These are phyloP conservation scores for Alaudala cheleensis DNA, from an alignment of 2,113 vertebrate genomes.

Conservation along the genomic window DNA sequence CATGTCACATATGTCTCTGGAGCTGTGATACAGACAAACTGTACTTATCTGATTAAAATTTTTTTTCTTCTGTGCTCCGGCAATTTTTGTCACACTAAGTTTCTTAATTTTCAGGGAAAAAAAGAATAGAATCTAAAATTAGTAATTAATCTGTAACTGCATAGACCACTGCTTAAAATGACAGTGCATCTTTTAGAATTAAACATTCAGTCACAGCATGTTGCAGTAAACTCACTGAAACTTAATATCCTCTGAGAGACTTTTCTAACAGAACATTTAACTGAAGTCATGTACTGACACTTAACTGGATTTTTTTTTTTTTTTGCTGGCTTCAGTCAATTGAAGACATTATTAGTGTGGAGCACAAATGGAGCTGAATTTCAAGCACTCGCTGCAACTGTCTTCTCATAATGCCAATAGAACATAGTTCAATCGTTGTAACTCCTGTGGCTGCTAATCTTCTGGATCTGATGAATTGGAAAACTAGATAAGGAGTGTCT, in stretches of 20 bases:
- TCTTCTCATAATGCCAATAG: slow-evolving; percentile 34
- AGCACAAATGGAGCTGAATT: slow-evolving; percentile 60
- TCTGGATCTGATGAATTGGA: slow-evolving; percentile 36
- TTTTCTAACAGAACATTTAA: slow-evolving; percentile 26
- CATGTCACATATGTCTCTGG: not conserved
- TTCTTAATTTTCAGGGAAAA: not conserved
- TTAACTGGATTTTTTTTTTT: slow-evolving; percentile 36
- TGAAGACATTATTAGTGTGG: slow-evolving; percentile 49
- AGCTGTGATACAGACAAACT: not conserved
- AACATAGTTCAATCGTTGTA: slow-evolving; percentile 4
- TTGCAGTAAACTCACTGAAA: slow-evolving; percentile 27
- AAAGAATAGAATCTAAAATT: not conserved
- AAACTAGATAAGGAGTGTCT: slow-evolving; percentile 9
- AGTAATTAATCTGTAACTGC: not conserved
- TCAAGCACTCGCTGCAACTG: slow-evolving; percentile 9
- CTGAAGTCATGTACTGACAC: slow-evolving; percentile 51
- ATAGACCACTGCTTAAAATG: not conserved
- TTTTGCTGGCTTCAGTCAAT: slow-evolving; percentile 31
- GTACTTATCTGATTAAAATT: not conserved
- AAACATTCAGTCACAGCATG: not conserved
- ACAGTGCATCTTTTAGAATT: slow-evolving; percentile 14
- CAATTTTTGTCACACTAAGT: not conserved
- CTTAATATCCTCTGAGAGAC: slow-evolving; percentile 6
- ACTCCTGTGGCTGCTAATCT: slow-evolving; percentile 17
- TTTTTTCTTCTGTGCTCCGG: not conserved